Evolutionary conservation across 2,113 vertebrate species (phyloP), one percentile per base, ranked within the genome.

Genomic region (Mixornis gularis): DNA sequence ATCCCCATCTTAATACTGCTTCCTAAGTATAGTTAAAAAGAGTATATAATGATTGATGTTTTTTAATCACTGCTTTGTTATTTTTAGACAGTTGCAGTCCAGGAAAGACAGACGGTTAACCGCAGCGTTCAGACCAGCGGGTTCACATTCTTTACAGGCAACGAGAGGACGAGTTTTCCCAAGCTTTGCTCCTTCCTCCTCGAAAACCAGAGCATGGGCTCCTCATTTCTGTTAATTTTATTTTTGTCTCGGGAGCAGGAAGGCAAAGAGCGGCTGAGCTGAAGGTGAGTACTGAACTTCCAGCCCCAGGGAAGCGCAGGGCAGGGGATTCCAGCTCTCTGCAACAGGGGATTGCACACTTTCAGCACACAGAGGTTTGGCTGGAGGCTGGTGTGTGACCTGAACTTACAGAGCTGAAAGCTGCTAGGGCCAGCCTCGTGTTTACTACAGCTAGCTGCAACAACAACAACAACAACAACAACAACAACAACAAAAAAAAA

Each of bases 91-190:
- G 21, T 86, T 93, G 79, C 79, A 70, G 80, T 40, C 72, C 44
- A 71, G 66, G 73, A 69, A 59, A 95, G 92, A 91, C 87, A 94
- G 90, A 78, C 89, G 73, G 91, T 52, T 92, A 95, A 92, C 79
- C 4, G 49, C 92, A 95, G 77, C 6, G 21, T 64, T 62, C 78
- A 89, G 95, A 94, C 84, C 72, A 94, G 93, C 2, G 34, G 77
- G 82, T 92, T 95, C 53, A 55, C 93, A 87, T 95, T 95, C 95
- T 96, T 96, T 93, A 26, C 64, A 85, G 77, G 58, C 82, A 81
- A 62, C 0, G 1, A 82, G 83, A 88, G 79, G 93, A 85, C 7
- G 65, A 82, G 93, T 92, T 95, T 92, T 65, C 89, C 94, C 79
- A 91, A 85, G 79, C 85, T 77, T 66, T 34, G 17, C 74, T 88